Base-by-base conservation (phyloP, 2,113 vertebrate species). In the Pachypanchax playfairii region DNA sequence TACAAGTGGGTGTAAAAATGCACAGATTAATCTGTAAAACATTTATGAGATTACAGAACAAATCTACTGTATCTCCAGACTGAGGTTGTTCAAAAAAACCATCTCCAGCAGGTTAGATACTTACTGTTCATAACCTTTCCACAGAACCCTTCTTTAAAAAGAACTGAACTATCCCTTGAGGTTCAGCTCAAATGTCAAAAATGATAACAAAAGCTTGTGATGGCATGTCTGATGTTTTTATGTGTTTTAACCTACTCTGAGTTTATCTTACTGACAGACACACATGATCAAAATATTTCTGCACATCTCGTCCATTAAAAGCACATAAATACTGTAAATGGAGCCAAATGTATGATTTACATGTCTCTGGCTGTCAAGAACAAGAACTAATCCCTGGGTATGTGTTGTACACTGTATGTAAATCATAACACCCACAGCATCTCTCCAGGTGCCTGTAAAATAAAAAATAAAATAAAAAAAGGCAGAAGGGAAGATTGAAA, bases 401-500 rank as follows among this genome's bases (percentile, higher is more conserved):
- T 52, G 52, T n/a, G 57, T 9, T 13, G 15, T 78, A 44, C 70
- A n/a, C 39, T 0, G 7, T 65, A 85, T 86, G 82, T 84, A 88
- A 87, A 91, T 73, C 52, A 13, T 9, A 36, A 70, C 63, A 33
- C 85, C 83, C 70, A 75, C 73, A 5, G 43, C 29, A 44, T 65
- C 71, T 75, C 76, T 83, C 47, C 70, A 69, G 74, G 84, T 74
- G 62, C 70, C 71, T 58, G 62, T 42, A 49, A 42, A 41, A 6
- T 7, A 41, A 38, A 35, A 35, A 38, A 17, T 29, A 29, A 8
- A 29, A 29, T 29, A 8, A 29, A 33, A 35, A 46, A 50, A 64
- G 46, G 54, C 79, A 42, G 52, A 26, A 56, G 71, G 77, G 67
- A 61, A 53, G 85, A 78, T 72, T 80, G 66, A 85, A 87, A 82